Percentiles rank a stretch among this genome's conserved stretches.
Conservation (phyloP, 2,113 vertebrate genomes). For the Anolis sagrei region DNA sequence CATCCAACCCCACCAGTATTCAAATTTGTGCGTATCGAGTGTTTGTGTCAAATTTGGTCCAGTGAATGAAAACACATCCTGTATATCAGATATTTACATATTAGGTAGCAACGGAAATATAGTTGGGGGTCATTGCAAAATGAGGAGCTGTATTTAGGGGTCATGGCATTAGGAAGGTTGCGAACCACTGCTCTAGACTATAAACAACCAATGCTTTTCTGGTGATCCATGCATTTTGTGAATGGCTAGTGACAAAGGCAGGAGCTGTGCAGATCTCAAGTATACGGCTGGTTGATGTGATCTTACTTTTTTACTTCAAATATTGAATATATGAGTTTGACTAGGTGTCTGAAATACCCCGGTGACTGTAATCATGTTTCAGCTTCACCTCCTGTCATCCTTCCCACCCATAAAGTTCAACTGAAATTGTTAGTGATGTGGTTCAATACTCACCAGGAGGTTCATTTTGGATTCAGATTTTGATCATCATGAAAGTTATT, state of each 20-base stretch:
- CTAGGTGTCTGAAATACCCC: background rate
- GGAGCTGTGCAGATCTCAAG: background rate
- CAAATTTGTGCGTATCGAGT: no score
- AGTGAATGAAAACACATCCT: no score
- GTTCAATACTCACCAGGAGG: background rate
- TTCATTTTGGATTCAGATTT: rapidly evolving
- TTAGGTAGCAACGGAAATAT: no score
- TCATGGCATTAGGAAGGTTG: no score
- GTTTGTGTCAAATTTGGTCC: no score
- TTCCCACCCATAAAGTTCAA: background rate
- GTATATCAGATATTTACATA: no score
- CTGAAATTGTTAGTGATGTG: background rate
- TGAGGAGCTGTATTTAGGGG: no score
- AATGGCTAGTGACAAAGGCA: background rate
- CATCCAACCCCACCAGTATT: no score
- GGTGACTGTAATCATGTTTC: background rate
- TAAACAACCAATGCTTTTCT: background rate
- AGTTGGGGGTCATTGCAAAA: no score
- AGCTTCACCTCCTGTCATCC: background rate
- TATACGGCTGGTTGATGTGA: background rate
- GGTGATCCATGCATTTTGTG: background rate
- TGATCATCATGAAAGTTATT: background rate
- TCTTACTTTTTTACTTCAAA: background rate
- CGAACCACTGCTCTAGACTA: no score
- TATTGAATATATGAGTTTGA: background rate